phyloP scores from a whole-genome alignment of 2,888 invertebrate genomes.

The Drosophila peninsularis region DNA sequence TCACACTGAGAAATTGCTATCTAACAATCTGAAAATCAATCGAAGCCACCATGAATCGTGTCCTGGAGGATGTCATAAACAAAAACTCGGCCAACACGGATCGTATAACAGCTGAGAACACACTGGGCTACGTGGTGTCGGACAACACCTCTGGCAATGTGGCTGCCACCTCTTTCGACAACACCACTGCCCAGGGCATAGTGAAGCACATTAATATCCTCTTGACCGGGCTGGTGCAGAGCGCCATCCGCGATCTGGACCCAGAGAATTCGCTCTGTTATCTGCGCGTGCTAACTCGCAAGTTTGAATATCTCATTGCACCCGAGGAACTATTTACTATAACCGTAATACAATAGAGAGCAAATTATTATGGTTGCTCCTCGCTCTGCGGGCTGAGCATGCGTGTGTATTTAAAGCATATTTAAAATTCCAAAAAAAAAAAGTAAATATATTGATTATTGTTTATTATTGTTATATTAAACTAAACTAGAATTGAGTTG shows the following conservation, averaged over 20 bases:
- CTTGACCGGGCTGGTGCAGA: constrained; percentile 73
- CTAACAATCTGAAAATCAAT: background rate
- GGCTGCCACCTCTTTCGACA: constrained; percentile 79
- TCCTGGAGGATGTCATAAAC: constrained; percentile 72
- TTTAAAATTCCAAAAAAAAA: background rate
- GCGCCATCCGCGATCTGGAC: constrained; percentile 81
- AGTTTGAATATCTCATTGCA: constrained; percentile 81
- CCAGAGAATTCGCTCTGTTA: constrained; percentile 79
- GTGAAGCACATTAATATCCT: constrained; percentile 73
- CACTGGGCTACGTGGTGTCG: constrained; percentile 73
- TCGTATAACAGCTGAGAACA: constrained; percentile 76
- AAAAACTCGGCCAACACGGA: constrained; percentile 73
- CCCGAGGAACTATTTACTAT: constrained; percentile 82
- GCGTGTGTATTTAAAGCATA: too few relatives aligned
- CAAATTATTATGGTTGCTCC: too few relatives aligned
- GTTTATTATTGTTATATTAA: too few relatives aligned
- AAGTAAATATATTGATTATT: background rate
- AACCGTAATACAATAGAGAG: constrained; percentile 46
- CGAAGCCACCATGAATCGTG: constrained; percentile 51
- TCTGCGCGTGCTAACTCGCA: constrained; percentile 81
- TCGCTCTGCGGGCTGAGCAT: too few relatives aligned
- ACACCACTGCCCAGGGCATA: constrained; percentile 79
- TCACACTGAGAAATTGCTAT: background rate
- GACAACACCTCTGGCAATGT: constrained; percentile 72
- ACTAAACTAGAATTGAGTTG: too few relatives aligned